These are phyloP conservation scores for Andrena dorsata DNA, from an alignment of 2,888 invertebrate species.

Conservation along the genomic window DNA sequence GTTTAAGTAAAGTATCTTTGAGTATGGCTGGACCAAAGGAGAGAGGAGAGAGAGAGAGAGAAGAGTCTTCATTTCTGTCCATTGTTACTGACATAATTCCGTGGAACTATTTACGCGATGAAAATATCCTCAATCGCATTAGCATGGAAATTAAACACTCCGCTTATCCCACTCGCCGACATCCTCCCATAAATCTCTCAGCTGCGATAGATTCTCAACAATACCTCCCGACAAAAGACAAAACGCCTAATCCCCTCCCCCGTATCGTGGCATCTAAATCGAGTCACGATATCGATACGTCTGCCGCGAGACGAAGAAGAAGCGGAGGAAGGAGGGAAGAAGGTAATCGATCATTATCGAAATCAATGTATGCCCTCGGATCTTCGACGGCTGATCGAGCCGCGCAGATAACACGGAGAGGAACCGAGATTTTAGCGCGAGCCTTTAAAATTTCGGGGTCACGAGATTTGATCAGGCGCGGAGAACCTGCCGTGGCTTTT, in stretches of 20 bases:
- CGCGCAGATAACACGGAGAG: conserved; percentile 46
- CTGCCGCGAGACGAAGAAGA: conserved; percentile 21
- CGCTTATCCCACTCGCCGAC: not conserved
- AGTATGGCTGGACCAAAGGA: not conserved
- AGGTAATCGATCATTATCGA: conserved; percentile 66
- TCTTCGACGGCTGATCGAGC: conserved; percentile 65
- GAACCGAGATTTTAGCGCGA: conserved; percentile 56
- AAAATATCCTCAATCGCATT: too few relatives aligned
- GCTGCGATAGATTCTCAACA: conserved; percentile 29
- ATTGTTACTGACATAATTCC: not conserved
- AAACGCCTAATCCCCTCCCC: conserved; percentile 7
- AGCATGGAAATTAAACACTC: not conserved
- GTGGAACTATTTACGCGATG: not conserved
- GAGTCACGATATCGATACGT: conserved; percentile 59
- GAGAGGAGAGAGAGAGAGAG: not conserved
- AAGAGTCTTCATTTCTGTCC: not conserved
- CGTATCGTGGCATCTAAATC: conserved; percentile 54
- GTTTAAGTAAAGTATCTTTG: not conserved
- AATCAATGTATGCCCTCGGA: conserved; percentile 68
- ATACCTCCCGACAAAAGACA: conserved; percentile 28
- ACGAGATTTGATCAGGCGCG: conserved; percentile 67
- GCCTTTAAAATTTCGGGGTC: conserved; percentile 61
- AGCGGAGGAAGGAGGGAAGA: conserved; percentile 1
- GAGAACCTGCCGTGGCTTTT: conserved; percentile 60
- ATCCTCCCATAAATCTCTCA: conserved; percentile 12